Percentiles rank a stretch among this genome's conserved stretches.
Evolutionary conservation across 2,888 invertebrate species (phyloP).

Genomic region (Lepetodrilus schrolli): DNA sequence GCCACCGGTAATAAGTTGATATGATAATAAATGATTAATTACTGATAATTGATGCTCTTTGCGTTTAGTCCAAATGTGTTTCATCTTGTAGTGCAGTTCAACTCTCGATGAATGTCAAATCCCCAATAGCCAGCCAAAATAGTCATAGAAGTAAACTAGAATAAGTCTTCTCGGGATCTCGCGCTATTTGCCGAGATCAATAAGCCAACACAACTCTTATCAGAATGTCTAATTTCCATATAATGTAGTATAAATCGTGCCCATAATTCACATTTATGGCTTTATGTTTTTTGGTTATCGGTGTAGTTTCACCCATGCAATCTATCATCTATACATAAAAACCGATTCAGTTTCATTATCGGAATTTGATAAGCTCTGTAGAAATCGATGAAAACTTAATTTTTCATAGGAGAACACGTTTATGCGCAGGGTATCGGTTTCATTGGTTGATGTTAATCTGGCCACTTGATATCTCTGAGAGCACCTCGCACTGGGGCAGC

Average conservation of each 20-base stretch:
- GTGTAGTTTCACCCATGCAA: neutral
- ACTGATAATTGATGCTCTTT: too few relatives aligned
- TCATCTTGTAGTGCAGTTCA: too few relatives aligned
- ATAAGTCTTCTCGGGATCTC: neutral
- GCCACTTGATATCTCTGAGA: too few relatives aligned
- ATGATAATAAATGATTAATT: too few relatives aligned
- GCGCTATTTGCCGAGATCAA: neutral
- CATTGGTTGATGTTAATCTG: neutral
- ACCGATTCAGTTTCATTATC: neutral
- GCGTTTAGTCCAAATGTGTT: neutral
- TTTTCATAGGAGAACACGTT: conserved; percentile 18
- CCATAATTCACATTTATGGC: neutral
- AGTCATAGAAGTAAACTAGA: neutral
- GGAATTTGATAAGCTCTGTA: conserved; percentile 19
- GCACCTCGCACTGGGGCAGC: neutral
- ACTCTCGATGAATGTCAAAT: neutral
- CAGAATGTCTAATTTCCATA: neutral
- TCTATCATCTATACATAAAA: conserved; percentile 17
- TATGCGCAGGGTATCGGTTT: neutral
- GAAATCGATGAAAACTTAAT: conserved; percentile 20
- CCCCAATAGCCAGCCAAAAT: neutral
- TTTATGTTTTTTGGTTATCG: conserved; percentile 17
- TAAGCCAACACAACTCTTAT: neutral
- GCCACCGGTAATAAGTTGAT: too few relatives aligned
- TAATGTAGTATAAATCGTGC: neutral